phyloP scores from a whole-genome alignment of 2,113 vertebrate genomes.

The Chionomys nivalis region DNA sequence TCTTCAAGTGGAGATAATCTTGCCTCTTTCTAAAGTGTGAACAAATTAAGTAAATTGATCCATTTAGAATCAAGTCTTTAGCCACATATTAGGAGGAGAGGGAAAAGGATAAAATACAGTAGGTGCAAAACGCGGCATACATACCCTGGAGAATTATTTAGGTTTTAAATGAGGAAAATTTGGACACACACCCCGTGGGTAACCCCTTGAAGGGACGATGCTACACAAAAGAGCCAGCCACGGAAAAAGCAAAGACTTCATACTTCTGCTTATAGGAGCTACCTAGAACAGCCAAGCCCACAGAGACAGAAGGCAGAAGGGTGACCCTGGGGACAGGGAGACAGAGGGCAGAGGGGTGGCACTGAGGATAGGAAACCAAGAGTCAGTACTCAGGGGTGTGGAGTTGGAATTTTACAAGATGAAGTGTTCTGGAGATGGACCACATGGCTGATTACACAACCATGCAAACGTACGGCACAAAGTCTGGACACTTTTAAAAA shows the following conservation, averaged over 20 bases:
- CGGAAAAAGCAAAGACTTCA: neutral
- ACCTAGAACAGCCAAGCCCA: neutral
- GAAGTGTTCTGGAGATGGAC: neutral
- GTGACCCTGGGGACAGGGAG: neutral
- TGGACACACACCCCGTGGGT: neutral
- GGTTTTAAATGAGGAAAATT: neutral
- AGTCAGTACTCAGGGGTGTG: neutral
- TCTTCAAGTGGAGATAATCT: neutral
- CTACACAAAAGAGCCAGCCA: neutral
- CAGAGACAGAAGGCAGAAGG: neutral
- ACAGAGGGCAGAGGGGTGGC: neutral
- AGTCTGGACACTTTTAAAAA: too few species aligned
- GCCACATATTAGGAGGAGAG: neutral
- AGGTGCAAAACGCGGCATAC: too few species aligned
- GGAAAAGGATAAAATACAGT: neutral
- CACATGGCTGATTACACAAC: neutral
- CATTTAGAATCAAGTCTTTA: slow-evolving; percentile 33
- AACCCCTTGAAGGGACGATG: neutral
- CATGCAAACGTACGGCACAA: neutral
- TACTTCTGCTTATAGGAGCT: neutral
- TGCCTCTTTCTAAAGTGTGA: neutral
- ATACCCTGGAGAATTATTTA: neutral
- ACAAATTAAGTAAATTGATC: neutral
- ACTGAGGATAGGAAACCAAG: neutral
- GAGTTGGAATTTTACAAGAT: neutral